Evolutionary conservation across 2,888 invertebrate genomes (phyloP).

Genomic region (Oscheius sp.): DNA sequence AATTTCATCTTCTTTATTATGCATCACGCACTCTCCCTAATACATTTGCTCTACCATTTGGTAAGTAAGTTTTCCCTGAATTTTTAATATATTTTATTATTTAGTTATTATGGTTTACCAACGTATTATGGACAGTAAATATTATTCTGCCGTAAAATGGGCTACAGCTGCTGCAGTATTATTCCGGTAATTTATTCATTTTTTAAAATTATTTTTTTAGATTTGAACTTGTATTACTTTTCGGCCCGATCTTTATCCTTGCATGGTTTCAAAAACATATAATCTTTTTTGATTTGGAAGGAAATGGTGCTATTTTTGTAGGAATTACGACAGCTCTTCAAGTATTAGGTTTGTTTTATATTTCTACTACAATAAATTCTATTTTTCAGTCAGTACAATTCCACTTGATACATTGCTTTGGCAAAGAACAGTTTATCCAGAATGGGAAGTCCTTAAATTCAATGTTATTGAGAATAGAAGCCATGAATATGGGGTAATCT

Average conservation of each 20-base stretch:
- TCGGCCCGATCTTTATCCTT: conserved; percentile 83
- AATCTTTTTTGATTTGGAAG: conserved; percentile 5
- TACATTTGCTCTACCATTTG: conserved; percentile 89
- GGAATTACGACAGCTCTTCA: conserved; percentile 74
- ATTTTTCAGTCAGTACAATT: conserved; percentile 80
- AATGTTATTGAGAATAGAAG: conserved; percentile 94
- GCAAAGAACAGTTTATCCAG: conserved; percentile 90
- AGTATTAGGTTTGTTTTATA: conserved; percentile 78
- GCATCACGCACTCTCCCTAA: conserved; percentile 93
- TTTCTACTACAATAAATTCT: neutral
- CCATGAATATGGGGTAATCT: conserved; percentile 90
- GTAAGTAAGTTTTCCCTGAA: conserved; percentile 79
- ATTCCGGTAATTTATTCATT: conserved; percentile 48
- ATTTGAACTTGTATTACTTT: conserved; percentile 86
- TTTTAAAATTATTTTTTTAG: conserved; percentile 74
- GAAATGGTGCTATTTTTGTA: conserved; percentile 67
- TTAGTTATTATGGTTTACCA: conserved; percentile 87
- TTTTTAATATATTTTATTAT: conserved; percentile 71
- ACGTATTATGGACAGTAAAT: conserved; percentile 84
- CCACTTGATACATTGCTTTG: conserved; percentile 92
- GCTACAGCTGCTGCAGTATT: conserved; percentile 65
- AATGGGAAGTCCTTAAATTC: conserved; percentile 95
- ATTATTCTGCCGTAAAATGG: conserved; percentile 80
- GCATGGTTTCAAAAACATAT: conserved; percentile 79
- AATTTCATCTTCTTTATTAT: conserved; percentile 98